A percentile compares a stretch with the other conserved stretches of the same genome.
These are phyloP conservation scores for Catostylus mosaicus DNA, from an alignment of 30 jellyfish, hydroid and myxozoan species.

Conservation along the genomic window DNA sequence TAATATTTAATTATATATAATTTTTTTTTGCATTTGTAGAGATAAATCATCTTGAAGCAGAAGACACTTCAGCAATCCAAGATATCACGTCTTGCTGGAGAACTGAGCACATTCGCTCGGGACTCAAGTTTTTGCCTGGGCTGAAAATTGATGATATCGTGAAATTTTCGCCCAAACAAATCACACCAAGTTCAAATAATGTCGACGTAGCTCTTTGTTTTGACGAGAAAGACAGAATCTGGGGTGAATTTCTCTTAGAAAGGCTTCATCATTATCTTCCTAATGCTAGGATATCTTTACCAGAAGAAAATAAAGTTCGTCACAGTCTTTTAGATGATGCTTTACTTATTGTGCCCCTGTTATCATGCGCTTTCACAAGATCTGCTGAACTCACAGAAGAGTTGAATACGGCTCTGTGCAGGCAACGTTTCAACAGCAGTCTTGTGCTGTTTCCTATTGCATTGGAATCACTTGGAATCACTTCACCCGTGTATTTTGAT, in stretches of 20 bases:
- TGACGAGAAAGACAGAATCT: constrained; percentile 25
- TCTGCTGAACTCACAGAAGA: constrained; percentile 73
- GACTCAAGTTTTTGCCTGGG: constrained; percentile 41
- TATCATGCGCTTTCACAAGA: constrained; percentile 38
- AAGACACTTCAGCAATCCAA: constrained; percentile 10
- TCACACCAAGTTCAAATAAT: neutral
- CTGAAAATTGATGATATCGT: constrained; percentile 29
- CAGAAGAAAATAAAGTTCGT: constrained; percentile 59
- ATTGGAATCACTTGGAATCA: constrained; percentile 55
- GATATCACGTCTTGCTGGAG: constrained; percentile 70
- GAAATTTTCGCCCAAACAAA: neutral
- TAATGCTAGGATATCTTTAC: constrained; percentile 47
- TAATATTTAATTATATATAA: too few species aligned
- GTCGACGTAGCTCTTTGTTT: constrained; percentile 67
- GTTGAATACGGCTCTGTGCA: constrained; percentile 78
- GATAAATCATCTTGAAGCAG: constrained; percentile 2
- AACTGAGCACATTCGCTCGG: constrained; percentile 30
- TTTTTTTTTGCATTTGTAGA: neutral
- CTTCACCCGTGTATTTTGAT: constrained; percentile 82
- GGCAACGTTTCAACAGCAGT: constrained; percentile 71
- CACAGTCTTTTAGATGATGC: constrained; percentile 73
- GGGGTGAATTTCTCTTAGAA: constrained; percentile 35
- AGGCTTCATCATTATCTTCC: constrained; percentile 56
- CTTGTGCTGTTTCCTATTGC: constrained; percentile 74
- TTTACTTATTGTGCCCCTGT: constrained; percentile 70